Conservation (phyloP, 1,140 invertebrate species). For the Heliconius hewitsoni region DNA sequence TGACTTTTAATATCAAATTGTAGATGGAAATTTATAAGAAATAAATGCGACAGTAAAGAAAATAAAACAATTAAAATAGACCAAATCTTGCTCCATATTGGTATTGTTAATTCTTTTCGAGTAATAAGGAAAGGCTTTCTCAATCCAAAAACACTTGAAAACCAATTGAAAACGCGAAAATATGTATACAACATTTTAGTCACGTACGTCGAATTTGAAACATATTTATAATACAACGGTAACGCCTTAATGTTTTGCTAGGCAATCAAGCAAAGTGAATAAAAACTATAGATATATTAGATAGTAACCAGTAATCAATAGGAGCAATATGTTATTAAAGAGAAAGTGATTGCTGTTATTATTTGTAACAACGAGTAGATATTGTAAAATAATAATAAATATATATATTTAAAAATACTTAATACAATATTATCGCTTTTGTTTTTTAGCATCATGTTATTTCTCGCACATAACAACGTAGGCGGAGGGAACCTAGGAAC, state of each 20-base stretch:
- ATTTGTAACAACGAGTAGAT: not conserved
- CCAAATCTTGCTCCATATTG: slow-evolving; percentile 38
- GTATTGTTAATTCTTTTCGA: not conserved
- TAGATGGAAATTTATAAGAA: slow-evolving; percentile 34
- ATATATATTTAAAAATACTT: not conserved
- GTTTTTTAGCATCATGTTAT: too few species aligned
- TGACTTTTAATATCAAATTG: slow-evolving; percentile 45
- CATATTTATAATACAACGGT: not conserved
- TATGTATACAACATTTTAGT: slow-evolving; percentile 57
- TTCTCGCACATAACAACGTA: too few species aligned
- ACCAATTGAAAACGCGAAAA: slow-evolving; percentile 49
- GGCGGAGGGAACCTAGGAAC: too few species aligned
- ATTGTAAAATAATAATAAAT: too few species aligned
- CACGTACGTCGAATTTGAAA: not conserved
- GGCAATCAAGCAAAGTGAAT: not conserved
- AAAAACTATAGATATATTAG: not conserved
- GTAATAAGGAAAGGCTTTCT: slow-evolving; percentile 43
- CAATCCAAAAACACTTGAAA: slow-evolving; percentile 52
- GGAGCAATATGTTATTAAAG: not conserved
- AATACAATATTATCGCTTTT: not conserved
- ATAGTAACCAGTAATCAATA: not conserved
- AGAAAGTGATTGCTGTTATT: not conserved
- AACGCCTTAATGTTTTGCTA: not conserved
- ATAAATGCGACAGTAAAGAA: slow-evolving; percentile 28
- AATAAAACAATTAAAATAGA: slow-evolving; percentile 32